Percentiles rank a stretch among this genome's conserved stretches.
These are phyloP conservation scores for Syngnathoides biaculeatus DNA, from an alignment of 2,113 vertebrate genomes.

Conservation along the genomic window DNA sequence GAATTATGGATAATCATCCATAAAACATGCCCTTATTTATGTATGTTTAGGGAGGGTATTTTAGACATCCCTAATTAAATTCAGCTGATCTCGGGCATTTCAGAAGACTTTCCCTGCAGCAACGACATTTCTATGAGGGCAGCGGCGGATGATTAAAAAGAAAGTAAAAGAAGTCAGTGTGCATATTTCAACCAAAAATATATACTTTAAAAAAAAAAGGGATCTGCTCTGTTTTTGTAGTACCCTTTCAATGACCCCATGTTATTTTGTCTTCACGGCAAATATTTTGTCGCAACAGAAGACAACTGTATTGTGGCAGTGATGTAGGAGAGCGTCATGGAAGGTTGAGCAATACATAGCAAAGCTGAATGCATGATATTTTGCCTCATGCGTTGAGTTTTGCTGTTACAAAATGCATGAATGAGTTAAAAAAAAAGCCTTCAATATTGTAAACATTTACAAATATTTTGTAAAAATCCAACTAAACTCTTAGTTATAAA, in stretches of 20 bases:
- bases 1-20: conserved; percentile 47
- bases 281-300: too few species aligned
- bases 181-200: neutral
- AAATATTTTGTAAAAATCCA: too few species aligned
- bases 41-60: conserved; percentile 54
- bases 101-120: conserved; percentile 43
- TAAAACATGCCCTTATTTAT: conserved; percentile 58
- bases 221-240: conserved; percentile 3
- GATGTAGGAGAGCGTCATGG: neutral
- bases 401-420: too few species aligned
- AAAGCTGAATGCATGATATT: too few species aligned
- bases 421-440: too few species aligned
- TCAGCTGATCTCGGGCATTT: conserved; percentile 51
- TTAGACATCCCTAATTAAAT: conserved; percentile 58
- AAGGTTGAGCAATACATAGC: too few species aligned
- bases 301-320: neutral
- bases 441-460: too few species aligned
- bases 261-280: neutral
- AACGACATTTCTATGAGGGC: conserved; percentile 25
- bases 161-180: conserved; percentile 21
- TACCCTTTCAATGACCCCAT: neutral
- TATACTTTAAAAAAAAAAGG: neutral
- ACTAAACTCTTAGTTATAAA: too few species aligned
- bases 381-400: too few species aligned
- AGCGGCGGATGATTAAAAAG: conserved; percentile 7